Evolutionary conservation across 2,797 vertebrate species (phyloP), one percentile per base, ranked within the genome.

Genomic region (Acrocephalus scirpaceus): DNA sequence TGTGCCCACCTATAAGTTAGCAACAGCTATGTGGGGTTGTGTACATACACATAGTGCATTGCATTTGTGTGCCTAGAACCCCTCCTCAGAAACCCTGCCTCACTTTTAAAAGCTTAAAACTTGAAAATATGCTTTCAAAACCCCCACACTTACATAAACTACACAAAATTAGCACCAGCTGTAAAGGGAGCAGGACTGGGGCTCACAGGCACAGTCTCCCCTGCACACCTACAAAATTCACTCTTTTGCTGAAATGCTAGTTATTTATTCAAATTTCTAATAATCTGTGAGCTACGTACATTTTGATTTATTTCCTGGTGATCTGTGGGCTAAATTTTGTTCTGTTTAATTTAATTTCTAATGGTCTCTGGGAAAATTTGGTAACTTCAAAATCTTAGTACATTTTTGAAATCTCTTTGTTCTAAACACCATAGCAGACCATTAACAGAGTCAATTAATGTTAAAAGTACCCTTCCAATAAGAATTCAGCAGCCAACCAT

Each of bases 11-110:
- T 57, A 3, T 10, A 48, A 5, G 3, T 78, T 20, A 66, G 26
- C 10, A 58, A 54, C 14, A 65, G 15, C 20, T 11, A 6, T 0
- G 1, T 48, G 16, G 12, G 25, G 60, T 58, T 64, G 34, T 13
- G 42, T 5, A 23, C 2, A 42, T 5, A 8, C 1, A 34, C 3
- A 27, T 2, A 53, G n/a, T 36, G 11, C 7, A 58, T 32, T 48
- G 15, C 10, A 51, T 71, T 57, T 92, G 45, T 57, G 22, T 8
- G 8, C 29, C 23, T 42, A 44, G 16, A 57, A 77, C 17, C 25
- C 18, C n/a, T 54, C 30, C 9, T 83, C 47, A 61, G 48, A 76
- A 88, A 47, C 7, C 0, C 10, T 48, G 32, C 7, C 40, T 48
- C 20, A 14, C 42, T 61, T 90, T 3, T 27, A 75, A 70, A 83